Base-by-base conservation (phyloP, 1,140 invertebrate genomes). In the Brachionus rubens region DNA sequence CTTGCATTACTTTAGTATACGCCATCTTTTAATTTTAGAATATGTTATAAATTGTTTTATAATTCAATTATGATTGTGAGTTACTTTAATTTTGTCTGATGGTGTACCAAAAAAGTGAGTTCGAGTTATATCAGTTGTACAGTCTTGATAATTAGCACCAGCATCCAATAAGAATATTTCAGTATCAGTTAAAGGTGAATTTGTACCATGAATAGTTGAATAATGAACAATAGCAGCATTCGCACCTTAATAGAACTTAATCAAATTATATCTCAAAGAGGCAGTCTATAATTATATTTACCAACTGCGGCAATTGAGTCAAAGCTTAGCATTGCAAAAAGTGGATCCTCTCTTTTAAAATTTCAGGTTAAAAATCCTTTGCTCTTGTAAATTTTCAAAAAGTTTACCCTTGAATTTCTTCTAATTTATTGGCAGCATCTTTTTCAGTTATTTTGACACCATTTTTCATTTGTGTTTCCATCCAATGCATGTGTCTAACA, bases 171-270 rank as follows among this genome's bases (percentile, higher is more conserved):
- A 85, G 83, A 94, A 97, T 72, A 98, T 84, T 79, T 91, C 89
- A 43, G 90, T 85, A 16, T 21, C 26, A 2, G 47, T 75, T 21
- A 75, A 21, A n/a, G 21, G 10, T 88, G 84, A 80, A 92, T 89
- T 2, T 88, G 91, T 91, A 40, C 88, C 87, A 28, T 86, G 80
- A 0, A 87, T 82, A 1, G 76, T 52, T 14, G 36, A 50, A 83
- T 97, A 96, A 85, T 96, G 94, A 79, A 95, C 93, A 16, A 96
- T 89, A n/a, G 94, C 92, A 14, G 89, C 92, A 83, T 96, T 92
- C 33, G 91, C 88, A 33, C 54, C 50, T 54, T 24, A 1, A 28
- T 26, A 30, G 30, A 54, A 0, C 12, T 24, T 3, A 3, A 10
- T 12, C 30, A 16, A 54, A 19, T 12, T 12, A 16, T 2, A 26